Evolutionary conservation across 2,113 vertebrate species (phyloP).

Genomic region (Charina bottae): DNA sequence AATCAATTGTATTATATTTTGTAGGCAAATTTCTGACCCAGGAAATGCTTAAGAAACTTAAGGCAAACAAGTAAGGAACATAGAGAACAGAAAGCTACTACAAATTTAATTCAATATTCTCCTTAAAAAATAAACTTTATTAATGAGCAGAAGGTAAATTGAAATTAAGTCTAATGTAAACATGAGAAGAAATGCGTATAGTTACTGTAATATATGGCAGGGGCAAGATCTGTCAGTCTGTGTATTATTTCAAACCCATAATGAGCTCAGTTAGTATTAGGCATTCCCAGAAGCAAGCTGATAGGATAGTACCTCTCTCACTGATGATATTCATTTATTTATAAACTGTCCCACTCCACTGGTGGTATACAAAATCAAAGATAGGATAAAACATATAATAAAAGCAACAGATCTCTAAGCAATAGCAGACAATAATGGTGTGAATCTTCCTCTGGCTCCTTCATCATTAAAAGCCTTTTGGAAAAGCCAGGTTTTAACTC

Average conservation of each 20-base stretch:
- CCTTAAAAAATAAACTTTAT: conserved; percentile 12
- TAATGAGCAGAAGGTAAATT: background rate
- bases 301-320: background rate
- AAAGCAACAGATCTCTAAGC: background rate
- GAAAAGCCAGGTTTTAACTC: background rate
- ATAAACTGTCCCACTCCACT: background rate
- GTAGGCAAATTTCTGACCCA: background rate
- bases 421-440: background rate
- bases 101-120: conserved; percentile 10
- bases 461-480: background rate
- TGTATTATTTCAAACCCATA: background rate
- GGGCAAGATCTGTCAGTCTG: background rate
- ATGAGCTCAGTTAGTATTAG: background rate
- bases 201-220: background rate
- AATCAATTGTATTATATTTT: conserved; percentile 35
- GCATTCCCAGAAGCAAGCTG: background rate
- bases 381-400: background rate
- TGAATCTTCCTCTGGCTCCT: background rate
- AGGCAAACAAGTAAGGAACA: background rate
- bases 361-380: background rate
- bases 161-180: background rate
- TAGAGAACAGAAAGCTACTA: background rate
- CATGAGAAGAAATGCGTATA: background rate
- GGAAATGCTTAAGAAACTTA: background rate
- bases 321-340: background rate